Percentiles rank a stretch among this genome's conserved stretches.
Conservation (phyloP, 2,113 vertebrate genomes). For the Numenius arquata region DNA sequence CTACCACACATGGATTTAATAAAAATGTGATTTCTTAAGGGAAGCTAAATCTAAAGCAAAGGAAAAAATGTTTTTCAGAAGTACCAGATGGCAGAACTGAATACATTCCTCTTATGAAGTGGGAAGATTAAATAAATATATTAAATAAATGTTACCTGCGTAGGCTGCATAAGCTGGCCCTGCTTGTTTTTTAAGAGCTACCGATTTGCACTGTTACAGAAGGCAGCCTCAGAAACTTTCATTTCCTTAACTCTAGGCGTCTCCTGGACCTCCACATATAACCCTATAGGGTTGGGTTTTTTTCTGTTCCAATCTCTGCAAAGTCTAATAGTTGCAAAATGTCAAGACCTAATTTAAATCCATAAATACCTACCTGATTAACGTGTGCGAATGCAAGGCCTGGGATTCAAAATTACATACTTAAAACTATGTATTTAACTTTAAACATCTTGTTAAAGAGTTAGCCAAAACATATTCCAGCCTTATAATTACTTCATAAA, state of each 20-base stretch:
- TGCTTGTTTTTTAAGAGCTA: slow-evolving; percentile 13
- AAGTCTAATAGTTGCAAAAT: not conserved
- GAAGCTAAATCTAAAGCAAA: not conserved
- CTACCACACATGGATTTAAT: not conserved
- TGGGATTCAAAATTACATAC: not conserved
- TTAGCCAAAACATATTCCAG: not conserved
- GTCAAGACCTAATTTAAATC: not conserved
- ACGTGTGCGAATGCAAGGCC: not conserved
- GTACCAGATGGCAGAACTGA: slow-evolving; percentile 43
- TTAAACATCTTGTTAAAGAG: not conserved
- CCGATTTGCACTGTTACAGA: not conserved
- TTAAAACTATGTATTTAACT: not conserved
- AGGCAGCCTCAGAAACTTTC: not conserved
- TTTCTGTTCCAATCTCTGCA: not conserved
- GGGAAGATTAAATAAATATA: slow-evolving; percentile 33
- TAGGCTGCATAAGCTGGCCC: slow-evolving; percentile 11
- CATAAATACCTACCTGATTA: not conserved
- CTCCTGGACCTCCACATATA: not conserved
- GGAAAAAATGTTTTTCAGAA: not conserved
- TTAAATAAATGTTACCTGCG: not conserved
- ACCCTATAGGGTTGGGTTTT: not conserved
- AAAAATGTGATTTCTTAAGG: not conserved
- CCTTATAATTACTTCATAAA: not conserved
- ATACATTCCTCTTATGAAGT: not conserved
- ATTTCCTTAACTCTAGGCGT: not conserved